These are phyloP conservation scores for Chloropsis hardwickii DNA, from an alignment of 2,113 vertebrate genomes.

Conservation along the genomic window DNA sequence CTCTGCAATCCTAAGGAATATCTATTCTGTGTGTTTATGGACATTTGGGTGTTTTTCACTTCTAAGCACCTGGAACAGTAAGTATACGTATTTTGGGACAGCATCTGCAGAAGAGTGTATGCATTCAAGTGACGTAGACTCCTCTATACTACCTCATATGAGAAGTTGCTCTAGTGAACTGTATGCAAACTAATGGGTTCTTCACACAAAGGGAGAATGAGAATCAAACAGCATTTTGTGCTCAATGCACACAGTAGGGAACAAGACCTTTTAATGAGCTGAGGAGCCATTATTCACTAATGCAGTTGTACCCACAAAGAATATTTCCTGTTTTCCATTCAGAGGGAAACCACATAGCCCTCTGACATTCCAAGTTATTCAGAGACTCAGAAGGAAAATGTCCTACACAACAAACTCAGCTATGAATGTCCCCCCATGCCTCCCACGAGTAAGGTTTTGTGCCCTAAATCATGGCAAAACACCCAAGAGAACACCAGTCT, in stretches of 20 bases:
- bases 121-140: background rate
- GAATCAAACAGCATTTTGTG: background rate
- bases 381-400: background rate
- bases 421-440: background rate
- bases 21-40: background rate
- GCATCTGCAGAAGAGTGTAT: background rate
- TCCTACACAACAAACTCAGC: background rate
- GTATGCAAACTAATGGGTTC: background rate
- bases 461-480: background rate
- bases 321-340: background rate
- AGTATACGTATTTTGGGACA: background rate
- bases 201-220: background rate
- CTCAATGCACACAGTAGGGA: background rate
- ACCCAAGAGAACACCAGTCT: background rate
- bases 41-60: accelerated
- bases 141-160: background rate
- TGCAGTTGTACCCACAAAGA: background rate
- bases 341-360: background rate
- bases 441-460: background rate
- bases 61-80: background rate
- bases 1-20: background rate
- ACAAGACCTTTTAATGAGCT: background rate
- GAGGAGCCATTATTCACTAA: background rate
- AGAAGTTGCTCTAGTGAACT: background rate
- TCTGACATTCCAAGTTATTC: background rate